These are phyloP conservation scores for Bombus ignitus DNA, from an alignment of 1,140 invertebrate species.

Conservation along the genomic window DNA sequence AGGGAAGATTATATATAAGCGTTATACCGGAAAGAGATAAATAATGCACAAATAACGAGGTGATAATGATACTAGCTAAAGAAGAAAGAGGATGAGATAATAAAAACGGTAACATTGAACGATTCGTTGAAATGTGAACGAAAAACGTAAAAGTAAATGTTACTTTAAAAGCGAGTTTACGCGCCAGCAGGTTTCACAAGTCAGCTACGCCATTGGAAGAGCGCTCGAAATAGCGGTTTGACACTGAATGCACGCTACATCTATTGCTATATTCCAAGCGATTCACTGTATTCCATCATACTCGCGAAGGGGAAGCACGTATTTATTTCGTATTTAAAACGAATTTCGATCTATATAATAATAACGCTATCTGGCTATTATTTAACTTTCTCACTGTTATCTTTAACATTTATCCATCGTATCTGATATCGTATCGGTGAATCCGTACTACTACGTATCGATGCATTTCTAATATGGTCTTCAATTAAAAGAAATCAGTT, in stretches of 20 bases:
- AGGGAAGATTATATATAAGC: background rate
- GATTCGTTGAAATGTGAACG: background rate
- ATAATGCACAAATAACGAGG: background rate
- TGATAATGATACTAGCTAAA: background rate
- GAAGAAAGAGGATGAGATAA: background rate
- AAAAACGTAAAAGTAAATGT: slow-evolving; percentile 1
- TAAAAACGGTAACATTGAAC: background rate
- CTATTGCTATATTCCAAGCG: slow-evolving; percentile 44
- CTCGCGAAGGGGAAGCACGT: slow-evolving; percentile 38
- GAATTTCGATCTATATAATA: slow-evolving; percentile 10
- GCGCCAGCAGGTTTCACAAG: slow-evolving; percentile 33
- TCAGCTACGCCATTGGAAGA: slow-evolving; percentile 47
- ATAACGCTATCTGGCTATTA: background rate
- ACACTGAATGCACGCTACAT: slow-evolving; percentile 43
- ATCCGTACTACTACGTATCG: background rate
- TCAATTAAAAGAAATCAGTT: background rate
- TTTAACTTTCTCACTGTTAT: background rate
- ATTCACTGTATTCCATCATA: slow-evolving; percentile 29
- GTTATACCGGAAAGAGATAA: slow-evolving; percentile 34
- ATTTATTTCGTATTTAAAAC: slow-evolving; percentile 38
- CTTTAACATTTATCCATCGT: slow-evolving; percentile 14
- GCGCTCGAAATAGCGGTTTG: slow-evolving; percentile 52
- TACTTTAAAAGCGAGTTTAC: slow-evolving; percentile 11
- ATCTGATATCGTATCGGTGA: slow-evolving; percentile 31
- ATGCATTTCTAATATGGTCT: background rate